Conservation (phyloP, 2,797 vertebrate genomes). For the Linurgus olivaceus region DNA sequence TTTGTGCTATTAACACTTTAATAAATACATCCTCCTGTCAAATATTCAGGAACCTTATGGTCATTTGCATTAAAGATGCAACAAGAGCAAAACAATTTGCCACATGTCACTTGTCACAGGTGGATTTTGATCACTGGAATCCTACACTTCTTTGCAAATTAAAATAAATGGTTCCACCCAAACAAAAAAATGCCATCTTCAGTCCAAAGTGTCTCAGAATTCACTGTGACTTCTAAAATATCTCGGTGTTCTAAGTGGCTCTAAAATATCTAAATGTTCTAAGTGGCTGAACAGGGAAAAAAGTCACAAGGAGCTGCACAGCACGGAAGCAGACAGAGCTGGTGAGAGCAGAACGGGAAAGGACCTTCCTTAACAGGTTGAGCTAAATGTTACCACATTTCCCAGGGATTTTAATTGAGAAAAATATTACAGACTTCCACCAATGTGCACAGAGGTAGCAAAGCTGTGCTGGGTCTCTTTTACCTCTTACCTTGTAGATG, state of each 20-base stretch:
- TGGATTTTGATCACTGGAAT: neutral
- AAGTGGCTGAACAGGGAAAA: neutral
- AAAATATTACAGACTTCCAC: neutral
- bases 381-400: neutral
- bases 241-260: neutral
- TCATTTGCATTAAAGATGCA: neutral
- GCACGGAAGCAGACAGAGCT: neutral
- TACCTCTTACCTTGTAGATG: neutral
- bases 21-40: neutral
- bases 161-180: neutral
- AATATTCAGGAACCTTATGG: neutral
- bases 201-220: neutral
- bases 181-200: neutral
- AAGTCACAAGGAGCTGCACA: neutral
- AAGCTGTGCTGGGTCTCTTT: neutral
- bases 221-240: neutral
- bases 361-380: neutral
- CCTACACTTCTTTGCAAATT: neutral
- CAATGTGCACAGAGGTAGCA: neutral
- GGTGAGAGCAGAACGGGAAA: neutral
- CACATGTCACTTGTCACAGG: accelerated
- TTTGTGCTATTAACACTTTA: neutral
- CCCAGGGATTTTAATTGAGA: neutral
- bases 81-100: neutral
- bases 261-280: neutral